Evolutionary conservation across 2,888 invertebrate species (phyloP).

Genomic region (Drosophila mimetica): DNA sequence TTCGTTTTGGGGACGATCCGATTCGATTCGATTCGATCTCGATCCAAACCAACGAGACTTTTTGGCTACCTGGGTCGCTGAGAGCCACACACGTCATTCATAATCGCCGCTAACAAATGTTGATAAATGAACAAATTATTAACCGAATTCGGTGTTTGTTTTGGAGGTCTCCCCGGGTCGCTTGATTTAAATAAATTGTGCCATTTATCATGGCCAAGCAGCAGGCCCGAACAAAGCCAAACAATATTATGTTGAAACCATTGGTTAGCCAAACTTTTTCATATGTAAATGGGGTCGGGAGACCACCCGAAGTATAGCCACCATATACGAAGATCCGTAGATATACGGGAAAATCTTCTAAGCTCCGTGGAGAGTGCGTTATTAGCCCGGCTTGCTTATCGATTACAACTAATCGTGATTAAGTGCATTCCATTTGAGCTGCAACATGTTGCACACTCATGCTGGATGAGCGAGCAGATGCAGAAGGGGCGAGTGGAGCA

Average conservation of each 20-base stretch:
- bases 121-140: slow-evolving; percentile 79
- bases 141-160: slow-evolving; percentile 55
- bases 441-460: slow-evolving; percentile 78
- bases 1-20: slow-evolving; percentile 35
- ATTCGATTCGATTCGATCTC: slow-evolving; percentile 1
- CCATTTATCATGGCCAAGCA: slow-evolving; percentile 66
- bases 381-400: slow-evolving; percentile 73
- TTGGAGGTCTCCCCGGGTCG: slow-evolving; percentile 43
- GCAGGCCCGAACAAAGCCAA: slow-evolving; percentile 52
- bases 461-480: slow-evolving; percentile 44
- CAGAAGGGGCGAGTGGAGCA: slow-evolving; percentile 42
- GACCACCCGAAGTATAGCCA: slow-evolving; percentile 62
- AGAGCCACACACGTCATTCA: slow-evolving; percentile 70
- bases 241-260: slow-evolving; percentile 81
- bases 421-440: slow-evolving; percentile 81
- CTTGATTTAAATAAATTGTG: slow-evolving; percentile 77
- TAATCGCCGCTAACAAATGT: slow-evolving; percentile 77
- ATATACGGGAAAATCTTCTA: slow-evolving; percentile 28
- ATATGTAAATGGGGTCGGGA: slow-evolving; percentile 66
- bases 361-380: slow-evolving; percentile 41
- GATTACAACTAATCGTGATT: slow-evolving; percentile 82
- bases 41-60: slow-evolving; percentile 40
- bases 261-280: slow-evolving; percentile 76
- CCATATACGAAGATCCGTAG: slow-evolving; percentile 5
- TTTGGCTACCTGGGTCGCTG: slow-evolving; percentile 62